A percentile compares a stretch with the other conserved stretches of the same genome.
phyloP scores from a whole-genome alignment of 1,140 invertebrate species.

The Parapsyche elsis region DNA sequence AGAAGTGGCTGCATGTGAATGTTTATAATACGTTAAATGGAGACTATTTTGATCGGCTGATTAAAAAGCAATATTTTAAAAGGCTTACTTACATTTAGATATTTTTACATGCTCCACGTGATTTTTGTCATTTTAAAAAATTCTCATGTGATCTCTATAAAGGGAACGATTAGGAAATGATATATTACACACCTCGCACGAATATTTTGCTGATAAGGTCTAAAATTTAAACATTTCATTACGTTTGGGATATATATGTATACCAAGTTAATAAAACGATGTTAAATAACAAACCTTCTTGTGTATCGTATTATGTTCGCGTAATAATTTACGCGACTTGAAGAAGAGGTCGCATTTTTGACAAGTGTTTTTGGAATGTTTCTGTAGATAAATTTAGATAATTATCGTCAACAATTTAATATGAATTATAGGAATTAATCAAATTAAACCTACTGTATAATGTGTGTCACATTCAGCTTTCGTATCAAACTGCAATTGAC shows the following conservation, averaged over 20 bases:
- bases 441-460: slow-evolving; percentile 23
- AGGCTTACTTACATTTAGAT: not conserved
- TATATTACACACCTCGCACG: slow-evolving; percentile 23
- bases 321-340: slow-evolving; percentile 39
- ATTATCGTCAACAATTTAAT: not conserved
- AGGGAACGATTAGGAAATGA: slow-evolving; percentile 30
- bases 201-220: not conserved
- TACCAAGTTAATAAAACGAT: not conserved
- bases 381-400: slow-evolving; percentile 26
- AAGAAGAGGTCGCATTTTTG: slow-evolving; percentile 43
- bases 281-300: slow-evolving; percentile 7
- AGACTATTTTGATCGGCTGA: too few species aligned
- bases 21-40: not conserved
- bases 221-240: not conserved
- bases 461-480: slow-evolving; percentile 34
- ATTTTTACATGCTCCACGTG: slow-evolving; percentile 19
- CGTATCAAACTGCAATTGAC: slow-evolving; percentile 6
- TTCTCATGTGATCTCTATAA: slow-evolving; percentile 48
- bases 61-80: not conserved
- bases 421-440: not conserved
- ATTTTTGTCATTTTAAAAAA: slow-evolving; percentile 40
- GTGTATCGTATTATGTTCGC: slow-evolving; percentile 31
- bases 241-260: too few species aligned
- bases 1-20: slow-evolving; percentile 18
- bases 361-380: slow-evolving; percentile 43